A percentile compares a stretch with the other conserved stretches of the same genome.
Conservation (phyloP, 2,888 invertebrate species). For the Idaea straminata region DNA sequence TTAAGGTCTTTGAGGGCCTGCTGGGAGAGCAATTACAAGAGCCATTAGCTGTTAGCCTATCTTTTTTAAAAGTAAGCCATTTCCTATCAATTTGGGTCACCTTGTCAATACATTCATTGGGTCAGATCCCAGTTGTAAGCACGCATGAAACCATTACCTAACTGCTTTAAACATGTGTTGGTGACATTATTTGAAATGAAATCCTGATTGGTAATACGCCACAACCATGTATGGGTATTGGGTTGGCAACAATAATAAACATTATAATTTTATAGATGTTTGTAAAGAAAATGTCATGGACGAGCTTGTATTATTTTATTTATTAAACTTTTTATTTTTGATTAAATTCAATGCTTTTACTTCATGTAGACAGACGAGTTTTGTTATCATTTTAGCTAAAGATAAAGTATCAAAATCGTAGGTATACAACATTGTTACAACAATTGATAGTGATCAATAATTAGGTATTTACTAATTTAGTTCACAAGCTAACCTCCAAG, state of each 20-base stretch:
- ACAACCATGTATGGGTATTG: neutral
- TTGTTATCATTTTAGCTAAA: neutral
- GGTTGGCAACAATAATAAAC: neutral
- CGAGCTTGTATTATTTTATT: neutral
- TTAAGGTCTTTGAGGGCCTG: neutral
- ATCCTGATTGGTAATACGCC: neutral
- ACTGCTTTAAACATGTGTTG: neutral
- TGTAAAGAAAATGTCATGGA: neutral
- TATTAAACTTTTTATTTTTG: neutral
- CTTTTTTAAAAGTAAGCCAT: conserved; percentile 25
- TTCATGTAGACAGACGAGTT: neutral
- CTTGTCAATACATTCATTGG: conserved; percentile 29
- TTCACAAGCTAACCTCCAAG: neutral
- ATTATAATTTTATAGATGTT: neutral
- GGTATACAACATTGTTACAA: neutral
- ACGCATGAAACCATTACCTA: neutral
- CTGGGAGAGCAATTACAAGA: neutral
- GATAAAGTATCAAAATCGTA: neutral
- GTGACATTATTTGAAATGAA: neutral
- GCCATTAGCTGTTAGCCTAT: neutral
- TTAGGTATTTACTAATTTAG: neutral
- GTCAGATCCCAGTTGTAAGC: neutral
- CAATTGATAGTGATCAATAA: neutral
- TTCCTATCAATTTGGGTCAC: conserved; percentile 58
- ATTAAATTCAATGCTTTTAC: neutral